A percentile compares a stretch with the other conserved stretches of the same genome.
phyloP scores from a whole-genome alignment of 2,888 invertebrate genomes.

The Drosophila fungiperda region DNA sequence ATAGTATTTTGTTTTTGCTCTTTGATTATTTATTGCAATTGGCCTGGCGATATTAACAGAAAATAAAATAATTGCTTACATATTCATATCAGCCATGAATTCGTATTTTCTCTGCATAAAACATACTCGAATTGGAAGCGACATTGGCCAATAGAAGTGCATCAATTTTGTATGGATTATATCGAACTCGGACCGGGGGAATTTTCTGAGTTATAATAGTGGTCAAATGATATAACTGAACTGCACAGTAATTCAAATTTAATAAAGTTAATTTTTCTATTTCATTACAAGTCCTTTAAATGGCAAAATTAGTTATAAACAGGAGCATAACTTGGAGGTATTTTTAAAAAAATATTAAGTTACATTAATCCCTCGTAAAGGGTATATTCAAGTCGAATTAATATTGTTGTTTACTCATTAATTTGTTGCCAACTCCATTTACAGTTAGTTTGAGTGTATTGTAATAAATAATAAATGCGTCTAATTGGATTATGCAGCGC shows the following conservation, averaged over 20 bases:
- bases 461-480: constrained; percentile 41
- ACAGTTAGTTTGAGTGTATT: constrained; percentile 24
- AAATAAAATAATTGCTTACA: constrained; percentile 48
- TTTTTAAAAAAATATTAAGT: neutral
- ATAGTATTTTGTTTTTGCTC: neutral
- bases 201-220: neutral
- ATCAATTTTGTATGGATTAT: constrained; percentile 44
- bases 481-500: constrained; percentile 46
- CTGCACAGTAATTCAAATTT: constrained; percentile 6
- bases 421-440: constrained; percentile 7
- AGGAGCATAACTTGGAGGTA: neutral
- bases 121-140: neutral
- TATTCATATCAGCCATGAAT: constrained; percentile 22
- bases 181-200: neutral
- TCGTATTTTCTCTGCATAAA: constrained; percentile 15
- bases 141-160: constrained; percentile 13
- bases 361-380: neutral
- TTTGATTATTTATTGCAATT: constrained; percentile 30
- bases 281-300: neutral
- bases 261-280: too few relatives aligned
- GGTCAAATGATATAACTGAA: neutral
- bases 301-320: too few relatives aligned
- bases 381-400: neutral
- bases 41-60: constrained; percentile 47
- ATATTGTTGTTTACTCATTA: neutral